Conservation (phyloP, 1,140 invertebrate species). For the Cephus cinctus region DNA sequence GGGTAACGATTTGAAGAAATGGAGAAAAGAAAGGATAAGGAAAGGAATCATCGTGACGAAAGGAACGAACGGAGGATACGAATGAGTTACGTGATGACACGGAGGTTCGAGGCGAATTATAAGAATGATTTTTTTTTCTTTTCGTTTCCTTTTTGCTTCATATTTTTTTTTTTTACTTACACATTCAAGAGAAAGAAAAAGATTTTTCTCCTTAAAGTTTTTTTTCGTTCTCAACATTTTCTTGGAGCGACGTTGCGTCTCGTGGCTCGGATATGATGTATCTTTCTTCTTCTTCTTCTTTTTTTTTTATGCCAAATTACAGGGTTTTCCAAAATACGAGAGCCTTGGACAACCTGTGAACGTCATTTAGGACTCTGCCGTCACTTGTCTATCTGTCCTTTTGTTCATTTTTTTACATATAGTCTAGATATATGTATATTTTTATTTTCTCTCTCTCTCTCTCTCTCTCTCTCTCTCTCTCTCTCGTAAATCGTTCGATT, state of each 20-base stretch:
- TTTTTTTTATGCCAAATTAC: conserved; percentile 44
- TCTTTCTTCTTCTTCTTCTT: conserved; percentile 39
- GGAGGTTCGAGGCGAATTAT: too few relatives aligned
- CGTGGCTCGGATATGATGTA: conserved; percentile 67
- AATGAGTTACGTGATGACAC: too few relatives aligned
- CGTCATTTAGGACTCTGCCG: conserved; percentile 15
- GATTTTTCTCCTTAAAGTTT: neutral
- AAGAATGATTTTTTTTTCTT: too few relatives aligned
- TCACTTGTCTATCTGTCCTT: too few relatives aligned
- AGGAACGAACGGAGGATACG: conserved; percentile 7
- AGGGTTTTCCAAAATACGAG: conserved; percentile 57
- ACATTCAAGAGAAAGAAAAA: neutral
- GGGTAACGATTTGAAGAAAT: too few relatives aligned
- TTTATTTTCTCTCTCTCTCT: too few relatives aligned
- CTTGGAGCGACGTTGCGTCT: conserved; percentile 41
- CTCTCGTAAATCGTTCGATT: too few relatives aligned
- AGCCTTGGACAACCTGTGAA: conserved; percentile 27
- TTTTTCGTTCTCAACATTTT: neutral
- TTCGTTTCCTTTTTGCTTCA: conserved; percentile 5
- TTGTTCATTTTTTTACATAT: conserved; percentile 11
- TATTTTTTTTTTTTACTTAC: conserved; percentile 7
- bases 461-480: too few relatives aligned
- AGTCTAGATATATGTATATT: too few relatives aligned
- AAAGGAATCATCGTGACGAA: conserved; percentile 4
- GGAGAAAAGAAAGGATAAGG: conserved; percentile 13